A percentile compares a stretch with the other conserved stretches of the same genome.
phyloP scores from a whole-genome alignment of 2,888 invertebrate species.

The Eilema caniola region DNA sequence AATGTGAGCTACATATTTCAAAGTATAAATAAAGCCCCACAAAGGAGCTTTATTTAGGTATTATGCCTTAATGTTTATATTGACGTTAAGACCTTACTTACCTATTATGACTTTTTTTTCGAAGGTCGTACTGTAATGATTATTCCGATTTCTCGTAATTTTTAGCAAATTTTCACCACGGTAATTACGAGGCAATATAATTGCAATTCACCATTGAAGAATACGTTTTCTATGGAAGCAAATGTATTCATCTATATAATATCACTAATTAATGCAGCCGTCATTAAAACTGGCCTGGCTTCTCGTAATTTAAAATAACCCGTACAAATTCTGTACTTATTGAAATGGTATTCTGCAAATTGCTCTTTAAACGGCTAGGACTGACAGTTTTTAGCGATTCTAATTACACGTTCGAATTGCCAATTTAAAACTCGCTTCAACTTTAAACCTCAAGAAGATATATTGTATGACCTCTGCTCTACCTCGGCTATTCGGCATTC shows the following conservation, averaged over 20 bases:
- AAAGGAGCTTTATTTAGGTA: neutral
- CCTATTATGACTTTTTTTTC: neutral
- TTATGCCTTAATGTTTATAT: neutral
- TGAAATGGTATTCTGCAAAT: neutral
- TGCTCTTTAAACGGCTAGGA: conserved; percentile 4
- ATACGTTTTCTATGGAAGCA: neutral
- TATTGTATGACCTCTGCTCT: conserved; percentile 6
- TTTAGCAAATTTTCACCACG: too few relatives aligned
- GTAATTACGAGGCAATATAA: neutral
- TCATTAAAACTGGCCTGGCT: neutral
- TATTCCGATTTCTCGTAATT: neutral
- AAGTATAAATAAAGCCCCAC: too few relatives aligned
- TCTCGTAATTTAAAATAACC: neutral
- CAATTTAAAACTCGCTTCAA: conserved; percentile 9
- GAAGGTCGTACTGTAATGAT: neutral
- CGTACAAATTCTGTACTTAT: neutral
- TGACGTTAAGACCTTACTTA: neutral
- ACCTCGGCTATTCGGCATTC: neutral
- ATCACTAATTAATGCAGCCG: neutral
- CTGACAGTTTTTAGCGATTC: conserved; percentile 14
- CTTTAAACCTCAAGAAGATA: conserved; percentile 1
- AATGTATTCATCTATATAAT: neutral
- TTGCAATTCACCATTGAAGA: neutral
- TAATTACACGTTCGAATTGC: conserved; percentile 17
- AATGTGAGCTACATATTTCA: neutral